A percentile compares a stretch with the other conserved stretches of the same genome.
Conservation (phyloP, 2,888 invertebrate genomes). For the Agriotes lineatus region DNA sequence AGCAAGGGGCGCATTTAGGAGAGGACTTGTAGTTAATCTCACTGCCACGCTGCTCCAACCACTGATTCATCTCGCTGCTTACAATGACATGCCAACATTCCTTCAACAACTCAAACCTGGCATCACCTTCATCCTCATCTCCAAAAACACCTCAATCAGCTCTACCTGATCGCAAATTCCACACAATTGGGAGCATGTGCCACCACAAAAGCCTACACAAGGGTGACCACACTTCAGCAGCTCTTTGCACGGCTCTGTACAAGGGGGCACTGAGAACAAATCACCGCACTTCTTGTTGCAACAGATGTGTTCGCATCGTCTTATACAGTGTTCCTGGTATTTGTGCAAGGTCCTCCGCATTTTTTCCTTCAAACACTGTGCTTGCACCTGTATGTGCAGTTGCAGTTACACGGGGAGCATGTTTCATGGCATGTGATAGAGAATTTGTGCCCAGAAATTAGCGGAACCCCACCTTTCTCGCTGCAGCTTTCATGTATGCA, state of each 20-base stretch:
- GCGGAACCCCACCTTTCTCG: slow-evolving; percentile 68
- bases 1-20: slow-evolving; percentile 72
- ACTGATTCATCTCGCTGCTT: slow-evolving; percentile 65
- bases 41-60: slow-evolving; percentile 51
- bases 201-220: slow-evolving; percentile 80
- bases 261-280: slow-evolving; percentile 66
- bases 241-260: slow-evolving; percentile 65
- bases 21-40: slow-evolving; percentile 65
- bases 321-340: slow-evolving; percentile 58
- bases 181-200: slow-evolving; percentile 75
- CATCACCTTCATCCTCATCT: slow-evolving; percentile 69
- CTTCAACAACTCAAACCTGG: slow-evolving; percentile 68
- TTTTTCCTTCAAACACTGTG: slow-evolving; percentile 68
- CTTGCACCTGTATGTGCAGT: slow-evolving; percentile 67
- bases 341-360: slow-evolving; percentile 65
- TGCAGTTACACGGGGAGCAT: slow-evolving; percentile 70
- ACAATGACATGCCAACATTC: slow-evolving; percentile 70
- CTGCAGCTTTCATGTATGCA: slow-evolving; percentile 72
- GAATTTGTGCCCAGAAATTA: slow-evolving; percentile 76
- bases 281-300: slow-evolving; percentile 68
- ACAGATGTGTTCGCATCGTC: slow-evolving; percentile 31
- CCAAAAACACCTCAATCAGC: slow-evolving; percentile 66
- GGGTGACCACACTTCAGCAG: slow-evolving; percentile 70
- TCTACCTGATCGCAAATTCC: slow-evolving; percentile 69
- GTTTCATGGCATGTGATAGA: slow-evolving; percentile 69